A percentile compares a stretch with the other conserved stretches of the same genome.
Evolutionary conservation across 2,113 vertebrate species (phyloP).

Genomic region (Protobothrops mucrosquamatus): DNA sequence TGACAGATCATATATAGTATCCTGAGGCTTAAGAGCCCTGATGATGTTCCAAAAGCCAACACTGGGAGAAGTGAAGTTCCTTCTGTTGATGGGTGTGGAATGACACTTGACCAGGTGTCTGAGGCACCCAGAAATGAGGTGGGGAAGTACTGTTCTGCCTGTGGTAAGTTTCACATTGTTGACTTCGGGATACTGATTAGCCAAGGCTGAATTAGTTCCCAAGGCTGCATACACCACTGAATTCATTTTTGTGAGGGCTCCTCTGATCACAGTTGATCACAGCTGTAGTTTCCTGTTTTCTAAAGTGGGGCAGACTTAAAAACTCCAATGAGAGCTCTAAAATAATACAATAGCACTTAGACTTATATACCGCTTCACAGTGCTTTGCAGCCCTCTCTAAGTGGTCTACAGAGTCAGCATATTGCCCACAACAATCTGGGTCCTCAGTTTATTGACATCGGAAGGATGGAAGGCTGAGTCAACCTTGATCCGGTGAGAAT

Average conservation of each 20-base stretch:
- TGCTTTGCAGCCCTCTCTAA: no score
- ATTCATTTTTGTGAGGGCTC: not conserved
- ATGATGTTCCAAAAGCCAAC: not conserved
- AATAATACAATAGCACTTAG: not conserved
- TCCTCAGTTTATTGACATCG: no score
- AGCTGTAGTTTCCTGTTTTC: not conserved
- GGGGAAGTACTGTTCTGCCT: not conserved
- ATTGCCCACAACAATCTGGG: no score
- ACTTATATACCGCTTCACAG: no score
- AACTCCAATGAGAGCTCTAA: not conserved
- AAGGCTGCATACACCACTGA: not conserved
- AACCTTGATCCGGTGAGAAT: no score
- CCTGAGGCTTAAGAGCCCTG: not conserved
- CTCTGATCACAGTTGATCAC: not conserved
- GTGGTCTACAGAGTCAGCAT: no score
- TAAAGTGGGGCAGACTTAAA: not conserved
- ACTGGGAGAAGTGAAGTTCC: not conserved
- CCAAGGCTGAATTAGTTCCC: not conserved
- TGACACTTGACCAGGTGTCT: not conserved
- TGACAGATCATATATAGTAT: not conserved
- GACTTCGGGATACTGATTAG: not conserved
- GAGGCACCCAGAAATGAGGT: not conserved
- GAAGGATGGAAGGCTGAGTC: no score
- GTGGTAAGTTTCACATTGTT: not conserved
- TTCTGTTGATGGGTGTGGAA: not conserved